These are phyloP conservation scores for Cairina moschata DNA, from an alignment of 2,113 vertebrate genomes.

Conservation along the genomic window DNA sequence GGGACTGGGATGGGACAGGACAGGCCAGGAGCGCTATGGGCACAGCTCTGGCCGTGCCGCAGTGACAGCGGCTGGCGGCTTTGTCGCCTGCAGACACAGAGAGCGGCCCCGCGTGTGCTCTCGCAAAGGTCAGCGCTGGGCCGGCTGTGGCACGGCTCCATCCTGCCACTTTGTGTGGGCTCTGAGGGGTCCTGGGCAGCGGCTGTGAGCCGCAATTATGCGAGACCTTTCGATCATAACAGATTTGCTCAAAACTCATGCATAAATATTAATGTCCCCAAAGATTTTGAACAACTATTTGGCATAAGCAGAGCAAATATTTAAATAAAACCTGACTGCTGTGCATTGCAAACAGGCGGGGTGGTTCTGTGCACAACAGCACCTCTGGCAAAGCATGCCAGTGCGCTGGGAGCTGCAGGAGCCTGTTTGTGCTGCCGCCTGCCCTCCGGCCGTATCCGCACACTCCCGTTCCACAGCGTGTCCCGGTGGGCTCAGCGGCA, in stretches of 20 bases:
- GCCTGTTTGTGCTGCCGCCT: neutral
- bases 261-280: conserved; percentile 61
- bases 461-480: too few species aligned
- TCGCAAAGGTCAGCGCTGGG: neutral
- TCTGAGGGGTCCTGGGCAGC: conserved; percentile 36
- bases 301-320: conserved; percentile 53
- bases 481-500: too few species aligned
- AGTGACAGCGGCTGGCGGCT: neutral
- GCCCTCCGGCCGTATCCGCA: too few species aligned
- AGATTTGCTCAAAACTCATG: conserved; percentile 51
- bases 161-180: conserved; percentile 6
- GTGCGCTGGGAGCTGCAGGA: neutral
- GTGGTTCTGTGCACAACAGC: neutral
- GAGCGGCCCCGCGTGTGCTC: neutral
- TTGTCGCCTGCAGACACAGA: neutral
- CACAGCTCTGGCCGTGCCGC: neutral
- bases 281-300: conserved; percentile 55
- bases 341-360: neutral
- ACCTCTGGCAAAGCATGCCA: neutral
- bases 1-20: neutral
- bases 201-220: neutral
- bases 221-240: conserved; percentile 56
- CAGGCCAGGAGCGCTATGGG: accelerated
- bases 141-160: neutral
- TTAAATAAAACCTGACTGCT: conserved; percentile 52